Evolutionary conservation across 2,113 vertebrate species (phyloP), one percentile per base, ranked within the genome.

Genomic region (Syngnathus floridae): DNA sequence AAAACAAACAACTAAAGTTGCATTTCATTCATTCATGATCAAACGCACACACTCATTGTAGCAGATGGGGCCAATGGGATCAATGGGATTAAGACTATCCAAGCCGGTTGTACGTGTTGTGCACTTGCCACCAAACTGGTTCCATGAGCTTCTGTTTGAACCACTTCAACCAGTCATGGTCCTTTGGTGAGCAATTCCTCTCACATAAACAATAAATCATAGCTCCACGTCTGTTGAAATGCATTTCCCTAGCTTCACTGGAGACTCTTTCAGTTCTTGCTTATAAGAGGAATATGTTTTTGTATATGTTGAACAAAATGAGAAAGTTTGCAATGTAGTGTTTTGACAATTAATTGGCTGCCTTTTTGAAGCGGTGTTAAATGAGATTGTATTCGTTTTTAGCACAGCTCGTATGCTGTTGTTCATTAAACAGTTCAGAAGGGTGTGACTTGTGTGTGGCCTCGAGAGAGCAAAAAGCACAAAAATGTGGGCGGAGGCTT

Each of bases 401-500:
- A 19, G 45, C 16, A 7, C 17, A 5, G 13, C 17, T 19, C 45
- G 7, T 1, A 48, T 48, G 45, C 16, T 48, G 13, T 17, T 48
- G 14, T 7, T 17, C 45, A 17, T 19, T 17, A 16, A 19, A 17
- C 45, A 48, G 17, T 48, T 48, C 16, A 51, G 4, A 51, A 3
- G n/a, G n/a, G n/a, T 51, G 19, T 3, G 49, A 51, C 17, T 21
- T 21, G 9, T 21, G 40, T 12, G 51, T 54, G 51, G 4, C 26
- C 22, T 55, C 4, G 54, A 56, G 4, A 43, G 37, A 41, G 58
- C 38, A 22, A 41, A 59, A 59, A 21, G 17, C 57, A 40, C 38
- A 57, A 41, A 49, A 56, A 60, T 22, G 58, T 61, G 37, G 58
- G 58, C 37, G 58, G n/a, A 43, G 58, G 40, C 40, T 21, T 1